Evolutionary conservation across 2,888 invertebrate species (phyloP).

Genomic region (Xestia ashworthii): DNA sequence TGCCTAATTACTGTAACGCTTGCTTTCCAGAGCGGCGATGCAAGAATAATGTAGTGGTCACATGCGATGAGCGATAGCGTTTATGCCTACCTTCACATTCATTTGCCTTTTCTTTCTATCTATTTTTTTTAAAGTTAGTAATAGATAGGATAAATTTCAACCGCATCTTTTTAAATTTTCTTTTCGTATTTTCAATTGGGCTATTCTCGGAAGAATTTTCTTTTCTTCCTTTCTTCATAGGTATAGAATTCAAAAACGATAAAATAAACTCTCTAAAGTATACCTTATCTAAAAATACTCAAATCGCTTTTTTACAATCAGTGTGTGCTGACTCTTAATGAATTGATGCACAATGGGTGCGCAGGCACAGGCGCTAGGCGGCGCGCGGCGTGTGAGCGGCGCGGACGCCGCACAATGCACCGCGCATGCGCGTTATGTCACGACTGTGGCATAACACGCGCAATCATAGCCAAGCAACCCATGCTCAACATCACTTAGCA

Average conservation of each 20-base stretch:
- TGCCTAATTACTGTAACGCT: conserved; percentile 83
- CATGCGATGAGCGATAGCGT: conserved; percentile 51
- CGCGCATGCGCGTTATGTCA: conserved; percentile 74
- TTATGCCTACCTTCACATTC: not conserved
- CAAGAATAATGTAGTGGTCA: conserved; percentile 68
- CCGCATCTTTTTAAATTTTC: not conserved
- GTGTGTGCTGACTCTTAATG: conserved; percentile 66
- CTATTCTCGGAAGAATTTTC: not conserved
- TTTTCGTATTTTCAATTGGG: not conserved
- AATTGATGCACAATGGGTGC: conserved; percentile 75
- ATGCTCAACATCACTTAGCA: conserved; percentile 57
- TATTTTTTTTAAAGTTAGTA: not conserved
- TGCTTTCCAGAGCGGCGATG: conserved; percentile 79
- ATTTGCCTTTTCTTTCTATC: not conserved
- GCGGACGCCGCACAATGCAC: conserved; percentile 71
- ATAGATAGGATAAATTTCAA: not conserved
- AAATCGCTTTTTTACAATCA: conserved; percentile 51
- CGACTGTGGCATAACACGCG: conserved; percentile 74
- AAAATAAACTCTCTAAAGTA: not conserved
- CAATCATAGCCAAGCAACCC: conserved; percentile 60
- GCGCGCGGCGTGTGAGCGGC: conserved; percentile 66
- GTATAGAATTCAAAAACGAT: not conserved
- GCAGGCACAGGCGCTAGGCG: conserved; percentile 40
- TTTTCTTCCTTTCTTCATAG: not conserved
- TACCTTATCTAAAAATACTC: not conserved